Evolutionary conservation across 2,113 vertebrate genomes (phyloP).

Genomic region (Saccopteryx leptura): DNA sequence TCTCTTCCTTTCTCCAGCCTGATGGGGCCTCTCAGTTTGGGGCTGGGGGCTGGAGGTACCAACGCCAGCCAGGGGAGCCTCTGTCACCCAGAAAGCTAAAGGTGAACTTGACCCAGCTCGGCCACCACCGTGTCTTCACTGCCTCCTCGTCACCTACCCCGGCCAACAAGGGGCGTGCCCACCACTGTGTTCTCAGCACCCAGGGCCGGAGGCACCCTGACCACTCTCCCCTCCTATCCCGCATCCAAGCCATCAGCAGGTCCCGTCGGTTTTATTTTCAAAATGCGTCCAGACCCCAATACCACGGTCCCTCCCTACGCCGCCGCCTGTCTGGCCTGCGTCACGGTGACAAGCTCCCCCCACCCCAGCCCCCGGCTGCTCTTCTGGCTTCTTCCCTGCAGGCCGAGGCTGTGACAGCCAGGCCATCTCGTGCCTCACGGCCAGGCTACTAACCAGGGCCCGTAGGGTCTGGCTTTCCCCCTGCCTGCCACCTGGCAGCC

Average conservation of each 20-base stretch:
- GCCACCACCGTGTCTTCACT: neutral
- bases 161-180: accelerated
- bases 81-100: neutral
- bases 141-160: accelerated
- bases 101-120: accelerated
- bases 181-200: accelerated
- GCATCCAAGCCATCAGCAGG: neutral
- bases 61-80: no score
- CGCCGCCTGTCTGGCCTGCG: neutral
- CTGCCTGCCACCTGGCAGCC: accelerated
- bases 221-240: accelerated
- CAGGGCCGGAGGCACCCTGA: accelerated
- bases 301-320: accelerated
- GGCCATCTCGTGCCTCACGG: accelerated
- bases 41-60: no score
- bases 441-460: neutral
- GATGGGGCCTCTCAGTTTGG: neutral
- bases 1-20: neutral
- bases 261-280: neutral
- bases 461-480: accelerated
- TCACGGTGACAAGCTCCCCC: neutral
- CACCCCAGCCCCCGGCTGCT: neutral
- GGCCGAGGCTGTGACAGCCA: neutral
- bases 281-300: neutral
- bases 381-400: neutral